These are phyloP conservation scores for Papilio protenor DNA, from an alignment of 2,888 invertebrate species.

Conservation along the genomic window DNA sequence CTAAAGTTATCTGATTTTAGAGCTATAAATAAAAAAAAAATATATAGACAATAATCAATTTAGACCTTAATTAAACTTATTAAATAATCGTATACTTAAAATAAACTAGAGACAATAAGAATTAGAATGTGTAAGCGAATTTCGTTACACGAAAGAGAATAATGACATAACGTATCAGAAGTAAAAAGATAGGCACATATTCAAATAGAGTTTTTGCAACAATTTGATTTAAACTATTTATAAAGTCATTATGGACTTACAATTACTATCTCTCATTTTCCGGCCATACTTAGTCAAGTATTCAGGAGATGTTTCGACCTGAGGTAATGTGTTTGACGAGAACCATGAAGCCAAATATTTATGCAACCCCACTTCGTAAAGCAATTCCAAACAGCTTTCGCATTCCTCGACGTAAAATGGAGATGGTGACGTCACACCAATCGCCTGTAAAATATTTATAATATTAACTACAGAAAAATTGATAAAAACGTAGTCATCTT, in stretches of 20 bases:
- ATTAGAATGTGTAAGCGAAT: neutral
- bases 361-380: conserved; percentile 90
- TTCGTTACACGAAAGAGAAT: neutral
- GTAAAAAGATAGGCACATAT: neutral
- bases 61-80: too few relatives aligned
- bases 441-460: conserved; percentile 69
- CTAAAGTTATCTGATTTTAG: conserved; percentile 69
- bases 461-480: neutral
- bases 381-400: conserved; percentile 91
- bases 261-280: conserved; percentile 68
- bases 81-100: neutral
- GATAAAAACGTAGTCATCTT: neutral
- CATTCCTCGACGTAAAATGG: conserved; percentile 96
- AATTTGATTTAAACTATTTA: too few relatives aligned
- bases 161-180: neutral
- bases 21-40: conserved; percentile 58
- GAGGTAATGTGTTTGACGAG: conserved; percentile 86
- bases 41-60: too few relatives aligned
- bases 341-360: conserved; percentile 88
- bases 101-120: neutral
- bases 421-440: conserved; percentile 88
- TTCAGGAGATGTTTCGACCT: conserved; percentile 75
- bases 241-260: conserved; percentile 60
- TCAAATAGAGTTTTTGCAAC: neutral
- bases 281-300: conserved; percentile 69